Percentiles rank a stretch among this genome's conserved stretches.
These are phyloP conservation scores for Halcyon leucocephala DNA, from an alignment of 2,797 vertebrate genomes.

Conservation along the genomic window DNA sequence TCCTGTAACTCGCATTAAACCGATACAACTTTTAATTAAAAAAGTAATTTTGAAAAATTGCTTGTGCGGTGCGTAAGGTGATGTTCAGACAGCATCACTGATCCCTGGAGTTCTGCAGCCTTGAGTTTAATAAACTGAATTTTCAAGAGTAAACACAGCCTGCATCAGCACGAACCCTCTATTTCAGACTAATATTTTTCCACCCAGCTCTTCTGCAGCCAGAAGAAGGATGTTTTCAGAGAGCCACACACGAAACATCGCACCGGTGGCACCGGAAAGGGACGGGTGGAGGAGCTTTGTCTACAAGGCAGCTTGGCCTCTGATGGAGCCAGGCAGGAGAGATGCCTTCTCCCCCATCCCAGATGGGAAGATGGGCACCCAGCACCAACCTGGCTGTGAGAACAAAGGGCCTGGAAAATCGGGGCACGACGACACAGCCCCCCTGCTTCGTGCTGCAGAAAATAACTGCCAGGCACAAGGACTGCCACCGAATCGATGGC, in stretches of 20 bases:
- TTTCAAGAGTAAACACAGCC: constrained; percentile 73
- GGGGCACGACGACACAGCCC: neutral
- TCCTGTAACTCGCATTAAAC: constrained; percentile 53
- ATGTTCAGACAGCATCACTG: constrained; percentile 57
- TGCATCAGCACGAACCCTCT: constrained; percentile 38
- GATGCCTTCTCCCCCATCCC: neutral
- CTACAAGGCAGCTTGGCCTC: neutral
- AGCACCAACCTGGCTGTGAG: neutral
- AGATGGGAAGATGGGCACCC: neutral
- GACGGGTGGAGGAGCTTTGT: neutral
- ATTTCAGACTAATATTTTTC: neutral
- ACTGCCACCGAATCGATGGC: neutral
- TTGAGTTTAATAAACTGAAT: constrained; percentile 70
- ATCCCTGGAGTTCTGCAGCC: constrained; percentile 68
- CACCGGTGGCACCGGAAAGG: neutral
- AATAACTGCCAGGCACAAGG: neutral
- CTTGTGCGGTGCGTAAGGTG: constrained; percentile 45
- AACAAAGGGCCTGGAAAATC: neutral
- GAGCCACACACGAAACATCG: neutral
- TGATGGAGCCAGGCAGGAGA: neutral
- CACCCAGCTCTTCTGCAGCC: neutral
- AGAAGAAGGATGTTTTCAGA: neutral
- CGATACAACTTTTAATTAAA: constrained; percentile 75
- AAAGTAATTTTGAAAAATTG: constrained; percentile 71
- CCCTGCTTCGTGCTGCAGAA: neutral